Percentiles rank a stretch among this genome's conserved stretches.
Conservation (phyloP, 2,888 invertebrate genomes). For the Andrena flavipes region DNA sequence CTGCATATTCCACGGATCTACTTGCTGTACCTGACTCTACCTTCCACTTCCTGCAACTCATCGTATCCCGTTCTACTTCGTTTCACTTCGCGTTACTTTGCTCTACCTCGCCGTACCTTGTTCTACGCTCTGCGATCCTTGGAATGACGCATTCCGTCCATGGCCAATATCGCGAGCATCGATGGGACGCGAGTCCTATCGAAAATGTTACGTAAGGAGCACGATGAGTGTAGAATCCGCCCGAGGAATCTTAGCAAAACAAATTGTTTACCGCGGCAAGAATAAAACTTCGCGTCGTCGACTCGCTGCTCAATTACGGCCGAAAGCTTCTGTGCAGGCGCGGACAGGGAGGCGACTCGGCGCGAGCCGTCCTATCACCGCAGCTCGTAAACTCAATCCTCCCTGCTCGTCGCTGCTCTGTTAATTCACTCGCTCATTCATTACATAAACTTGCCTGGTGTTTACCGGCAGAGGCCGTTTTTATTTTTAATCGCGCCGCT, state of each 20-base stretch:
- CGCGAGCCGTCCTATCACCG: constrained; percentile 27
- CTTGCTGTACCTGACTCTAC: not conserved
- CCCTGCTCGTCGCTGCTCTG: constrained; percentile 24
- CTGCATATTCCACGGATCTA: not conserved
- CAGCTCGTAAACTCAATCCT: constrained; percentile 24
- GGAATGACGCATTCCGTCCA: not conserved
- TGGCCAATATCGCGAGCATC: constrained; percentile 16
- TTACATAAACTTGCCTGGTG: constrained; percentile 81
- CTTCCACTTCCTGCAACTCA: not conserved
- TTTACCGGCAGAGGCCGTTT: constrained; percentile 68
- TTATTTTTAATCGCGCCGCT: constrained; percentile 69
- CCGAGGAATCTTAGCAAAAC: constrained; percentile 39
- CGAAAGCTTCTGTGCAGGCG: constrained; percentile 5
- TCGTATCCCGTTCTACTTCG: not conserved
- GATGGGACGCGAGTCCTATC: constrained; percentile 37
- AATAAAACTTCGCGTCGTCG: constrained; percentile 50
- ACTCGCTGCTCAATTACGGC: constrained; percentile 25
- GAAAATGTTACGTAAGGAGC: constrained; percentile 51
- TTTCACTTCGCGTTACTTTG: not conserved
- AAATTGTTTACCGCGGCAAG: constrained; percentile 60
- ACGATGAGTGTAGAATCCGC: constrained; percentile 30
- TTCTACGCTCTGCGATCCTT: not conserved
- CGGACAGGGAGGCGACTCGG: not conserved
- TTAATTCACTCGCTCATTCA: constrained; percentile 80
- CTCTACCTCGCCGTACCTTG: not conserved